Evolutionary conservation across 1,140 invertebrate species (phyloP), one percentile per base, ranked within the genome.

Genomic region (Drosophila arizonae): DNA sequence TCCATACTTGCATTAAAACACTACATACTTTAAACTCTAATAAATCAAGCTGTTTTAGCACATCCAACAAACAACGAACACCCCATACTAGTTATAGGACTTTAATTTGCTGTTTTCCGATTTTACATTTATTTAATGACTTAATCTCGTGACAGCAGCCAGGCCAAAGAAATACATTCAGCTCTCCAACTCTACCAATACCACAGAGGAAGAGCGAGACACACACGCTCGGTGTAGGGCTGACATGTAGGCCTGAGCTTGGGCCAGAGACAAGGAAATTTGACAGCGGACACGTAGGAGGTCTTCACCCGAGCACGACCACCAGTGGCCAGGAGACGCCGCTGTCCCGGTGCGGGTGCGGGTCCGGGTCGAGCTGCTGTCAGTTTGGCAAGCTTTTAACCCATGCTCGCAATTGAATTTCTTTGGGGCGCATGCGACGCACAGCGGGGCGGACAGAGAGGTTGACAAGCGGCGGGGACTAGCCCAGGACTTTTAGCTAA

Each of bases 401-500:
- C 64, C 70, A 68, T 72, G 70, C 70, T 72, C 43, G 58, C 65
- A 73, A 73, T 73, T 73, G 65, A 73, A 73, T 73, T 69, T 69
- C 51, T 45, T 28, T 24, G 39, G 33, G 43, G 21, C 41, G 30
- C 48, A 21, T 57, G 15, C 64, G 33, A 15, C 15, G 21, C 54
- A 52, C 64, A 71, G 64, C 56, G 17, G 39, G 54, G 55, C 15
- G 11, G 36, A 39, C 50, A 39, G 43, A 10, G 6, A 36, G 39
- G 48, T 26, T 41, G 56, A 33, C 56, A n/a, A 46, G 51, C 50
- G 9, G 60, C 46, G 21, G 24, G 62, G 51, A 45, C 36, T 15
- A 55, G 41, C 66, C 54, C 68, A 81, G 75, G 81, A 88, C 82
- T 71, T 62, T 70, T 55, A 39, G 76, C 72, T 75, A 88, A 79